Conservation (phyloP, 2,888 invertebrate genomes). For the Sialis fuliginosa region DNA sequence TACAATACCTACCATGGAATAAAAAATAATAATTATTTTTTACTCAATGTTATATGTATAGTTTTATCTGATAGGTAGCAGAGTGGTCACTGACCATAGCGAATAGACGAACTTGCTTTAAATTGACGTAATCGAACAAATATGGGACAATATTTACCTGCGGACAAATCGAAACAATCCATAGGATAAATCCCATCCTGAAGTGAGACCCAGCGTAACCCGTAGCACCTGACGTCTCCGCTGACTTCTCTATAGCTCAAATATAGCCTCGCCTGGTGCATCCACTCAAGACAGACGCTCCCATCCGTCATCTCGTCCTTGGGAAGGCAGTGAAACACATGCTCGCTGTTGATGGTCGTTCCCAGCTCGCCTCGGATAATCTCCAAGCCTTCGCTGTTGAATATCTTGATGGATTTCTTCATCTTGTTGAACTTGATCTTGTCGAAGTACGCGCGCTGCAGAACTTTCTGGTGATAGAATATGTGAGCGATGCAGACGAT, state of each 20-base stretch:
- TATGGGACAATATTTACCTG: conserved; percentile 19
- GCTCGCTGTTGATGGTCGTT: conserved; percentile 41
- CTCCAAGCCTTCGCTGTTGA: conserved; percentile 50
- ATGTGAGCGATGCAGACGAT: conserved; percentile 71
- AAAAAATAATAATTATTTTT: too few species aligned
- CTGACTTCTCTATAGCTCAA: conserved; percentile 39
- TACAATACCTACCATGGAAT: too few species aligned
- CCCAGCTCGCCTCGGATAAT: conserved; percentile 50
- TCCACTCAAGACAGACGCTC: conserved; percentile 70
- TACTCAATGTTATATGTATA: too few species aligned
- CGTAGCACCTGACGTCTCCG: conserved; percentile 63
- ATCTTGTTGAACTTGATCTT: conserved; percentile 69
- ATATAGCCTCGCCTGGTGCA: conserved; percentile 53
- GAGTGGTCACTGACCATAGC: too few species aligned
- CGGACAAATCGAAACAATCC: conserved; percentile 70
- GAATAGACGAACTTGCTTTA: too few species aligned
- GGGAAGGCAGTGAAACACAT: conserved; percentile 53
- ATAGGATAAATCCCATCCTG: conserved; percentile 47
- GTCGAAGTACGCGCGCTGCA: conserved; percentile 67
- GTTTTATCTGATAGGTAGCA: too few species aligned
- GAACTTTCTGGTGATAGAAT: conserved; percentile 64
- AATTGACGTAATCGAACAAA: too few species aligned
- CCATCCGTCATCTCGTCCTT: conserved; percentile 38
- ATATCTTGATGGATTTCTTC: conserved; percentile 53
- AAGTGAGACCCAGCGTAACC: conserved; percentile 66